Conservation (phyloP, 2,888 invertebrate genomes). For the Steinernema scapterisci region DNA sequence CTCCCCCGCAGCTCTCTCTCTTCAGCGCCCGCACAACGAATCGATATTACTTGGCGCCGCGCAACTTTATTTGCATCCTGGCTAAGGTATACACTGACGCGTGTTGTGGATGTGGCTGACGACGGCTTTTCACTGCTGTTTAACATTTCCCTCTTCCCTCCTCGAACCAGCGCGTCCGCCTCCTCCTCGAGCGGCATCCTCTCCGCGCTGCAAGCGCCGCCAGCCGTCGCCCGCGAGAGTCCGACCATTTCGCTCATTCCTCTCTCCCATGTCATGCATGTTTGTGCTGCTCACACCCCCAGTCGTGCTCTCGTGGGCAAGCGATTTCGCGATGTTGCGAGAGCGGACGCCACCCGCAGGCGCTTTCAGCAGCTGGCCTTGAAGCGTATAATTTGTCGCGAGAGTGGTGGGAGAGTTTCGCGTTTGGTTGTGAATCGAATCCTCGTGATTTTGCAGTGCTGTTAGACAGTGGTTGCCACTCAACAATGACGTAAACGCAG, state of each 20-base stretch:
- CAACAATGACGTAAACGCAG: not conserved
- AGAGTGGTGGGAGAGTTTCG: not conserved
- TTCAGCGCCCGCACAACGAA: not conserved
- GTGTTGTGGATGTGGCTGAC: not conserved
- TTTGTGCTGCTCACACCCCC: not conserved
- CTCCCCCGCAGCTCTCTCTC: constrained; percentile 6
- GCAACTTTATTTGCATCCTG: constrained; percentile 29
- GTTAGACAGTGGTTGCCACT: too few species aligned
- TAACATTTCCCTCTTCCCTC: not conserved
- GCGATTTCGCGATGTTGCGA: constrained; percentile 15
- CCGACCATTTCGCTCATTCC: not conserved
- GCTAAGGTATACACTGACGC: not conserved
- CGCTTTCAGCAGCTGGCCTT: constrained; percentile 20
- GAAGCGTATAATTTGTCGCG: constrained; percentile 21
- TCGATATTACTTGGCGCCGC: constrained; percentile 5
- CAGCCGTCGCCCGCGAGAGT: not conserved
- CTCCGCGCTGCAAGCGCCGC: not conserved
- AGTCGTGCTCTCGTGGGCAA: not conserved
- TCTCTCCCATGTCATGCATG: not conserved
- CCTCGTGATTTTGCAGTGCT: not conserved
- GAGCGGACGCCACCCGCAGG: constrained; percentile 14
- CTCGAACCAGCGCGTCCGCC: not conserved
- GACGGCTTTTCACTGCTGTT: not conserved
- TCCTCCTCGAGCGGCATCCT: not conserved
- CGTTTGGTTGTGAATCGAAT: not conserved